These are phyloP conservation scores for Cyclophora punctaria DNA, from an alignment of 2,888 invertebrate species.

Conservation along the genomic window DNA sequence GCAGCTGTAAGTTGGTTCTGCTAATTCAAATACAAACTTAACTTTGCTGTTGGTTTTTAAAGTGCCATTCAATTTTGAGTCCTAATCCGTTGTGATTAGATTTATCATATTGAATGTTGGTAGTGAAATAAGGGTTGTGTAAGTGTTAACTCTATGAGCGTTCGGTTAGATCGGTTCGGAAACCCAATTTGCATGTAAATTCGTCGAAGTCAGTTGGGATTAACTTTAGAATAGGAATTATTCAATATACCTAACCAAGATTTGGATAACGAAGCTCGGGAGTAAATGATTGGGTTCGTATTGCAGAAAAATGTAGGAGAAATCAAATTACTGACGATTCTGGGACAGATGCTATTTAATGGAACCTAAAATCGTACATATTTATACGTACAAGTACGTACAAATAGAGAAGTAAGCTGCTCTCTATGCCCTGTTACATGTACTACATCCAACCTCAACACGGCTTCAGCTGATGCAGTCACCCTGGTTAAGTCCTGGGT, in stretches of 20 bases:
- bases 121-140: conserved; percentile 7
- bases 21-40: conserved; percentile 36
- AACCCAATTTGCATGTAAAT: conserved; percentile 71
- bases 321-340: not conserved
- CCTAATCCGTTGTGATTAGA: not conserved
- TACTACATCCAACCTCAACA: no score
- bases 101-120: conserved; percentile 2
- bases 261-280: not conserved
- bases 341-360: no score
- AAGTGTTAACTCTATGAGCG: conserved; percentile 56
- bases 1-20: conserved; percentile 32
- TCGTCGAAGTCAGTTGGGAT: conserved; percentile 58
- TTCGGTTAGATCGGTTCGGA: conserved; percentile 55
- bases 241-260: conserved; percentile 22
- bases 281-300: no score
- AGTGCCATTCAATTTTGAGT: conserved; percentile 11
- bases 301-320: not conserved
- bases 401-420: no score
- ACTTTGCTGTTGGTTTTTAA: conserved; percentile 8
- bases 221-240: conserved; percentile 49
- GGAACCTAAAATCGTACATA: no score
- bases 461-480: no score
- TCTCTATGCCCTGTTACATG: no score
- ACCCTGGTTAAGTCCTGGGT: no score
- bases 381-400: no score